These are phyloP conservation scores for Cuniculus paca DNA, from an alignment of 2,797 vertebrate genomes.

Conservation along the genomic window DNA sequence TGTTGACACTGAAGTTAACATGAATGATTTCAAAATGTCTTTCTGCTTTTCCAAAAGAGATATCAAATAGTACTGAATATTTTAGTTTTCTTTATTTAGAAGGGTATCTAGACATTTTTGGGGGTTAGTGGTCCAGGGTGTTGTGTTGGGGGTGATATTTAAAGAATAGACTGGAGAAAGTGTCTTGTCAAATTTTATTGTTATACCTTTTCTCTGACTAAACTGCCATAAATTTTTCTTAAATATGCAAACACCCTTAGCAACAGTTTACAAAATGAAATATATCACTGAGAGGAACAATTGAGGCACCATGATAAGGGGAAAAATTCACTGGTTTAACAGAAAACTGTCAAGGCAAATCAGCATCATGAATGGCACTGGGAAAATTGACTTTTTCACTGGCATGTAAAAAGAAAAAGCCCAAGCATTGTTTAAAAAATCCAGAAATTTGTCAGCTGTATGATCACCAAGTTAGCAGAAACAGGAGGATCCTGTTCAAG, in stretches of 20 bases:
- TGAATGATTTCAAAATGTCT: conserved; percentile 83
- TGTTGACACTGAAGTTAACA: conserved; percentile 78
- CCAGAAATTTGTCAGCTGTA: conserved; percentile 91
- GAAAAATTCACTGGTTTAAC: conserved; percentile 93
- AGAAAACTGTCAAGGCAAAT: conserved; percentile 93
- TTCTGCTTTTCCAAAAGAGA: conserved; percentile 84
- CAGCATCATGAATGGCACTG: conserved; percentile 91
- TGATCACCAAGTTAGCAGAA: conserved; percentile 93
- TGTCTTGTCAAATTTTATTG: conserved; percentile 72
- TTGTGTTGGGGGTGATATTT: conserved; percentile 26
- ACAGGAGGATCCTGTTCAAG: conserved; percentile 87
- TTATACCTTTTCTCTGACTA: conserved; percentile 74
- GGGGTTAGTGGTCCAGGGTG: background rate
- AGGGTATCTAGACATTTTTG: conserved; percentile 73
- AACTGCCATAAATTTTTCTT: conserved; percentile 86
- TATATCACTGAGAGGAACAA: conserved; percentile 90
- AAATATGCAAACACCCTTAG: conserved; percentile 89
- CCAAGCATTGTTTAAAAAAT: conserved; percentile 93
- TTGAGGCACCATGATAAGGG: conserved; percentile 89
- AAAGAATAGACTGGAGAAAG: conserved; percentile 74
- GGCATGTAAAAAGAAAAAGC: conserved; percentile 94
- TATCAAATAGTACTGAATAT: conserved; percentile 85
- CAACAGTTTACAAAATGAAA: conserved; percentile 89
- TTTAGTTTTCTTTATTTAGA: conserved; percentile 85
- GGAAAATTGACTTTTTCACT: conserved; percentile 92